A percentile compares a stretch with the other conserved stretches of the same genome.
Conservation (phyloP, 2,888 invertebrate species). For the Apotomis capreana region DNA sequence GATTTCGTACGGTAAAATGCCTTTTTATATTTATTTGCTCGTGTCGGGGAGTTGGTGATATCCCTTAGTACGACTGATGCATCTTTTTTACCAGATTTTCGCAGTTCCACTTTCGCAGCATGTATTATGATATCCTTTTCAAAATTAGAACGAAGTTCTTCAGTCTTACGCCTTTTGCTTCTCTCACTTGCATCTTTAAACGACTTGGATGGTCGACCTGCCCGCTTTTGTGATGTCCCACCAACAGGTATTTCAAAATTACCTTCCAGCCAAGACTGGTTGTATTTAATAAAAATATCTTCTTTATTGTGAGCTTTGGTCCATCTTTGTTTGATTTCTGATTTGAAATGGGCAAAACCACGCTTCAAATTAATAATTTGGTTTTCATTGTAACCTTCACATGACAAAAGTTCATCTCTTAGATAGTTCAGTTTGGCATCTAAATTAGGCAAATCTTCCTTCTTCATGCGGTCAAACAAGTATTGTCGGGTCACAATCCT, state of each 20-base stretch:
- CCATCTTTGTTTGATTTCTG: background rate
- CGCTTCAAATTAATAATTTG: conserved; percentile 4
- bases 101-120: too few species aligned
- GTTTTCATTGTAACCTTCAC: conserved; percentile 1
- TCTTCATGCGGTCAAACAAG: conserved; percentile 7
- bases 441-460: conserved; percentile 14
- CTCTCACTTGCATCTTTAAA: too few species aligned
- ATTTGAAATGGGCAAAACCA: too few species aligned
- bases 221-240: background rate
- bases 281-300: background rate
- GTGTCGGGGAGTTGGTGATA: too few species aligned
- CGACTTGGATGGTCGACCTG: background rate
- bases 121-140: too few species aligned
- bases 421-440: conserved; percentile 10
- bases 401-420: background rate
- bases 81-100: too few species aligned
- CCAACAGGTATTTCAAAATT: background rate
- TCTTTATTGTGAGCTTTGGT: conserved; percentile 2
- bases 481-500: conserved; percentile 12
- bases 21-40: too few species aligned
- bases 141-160: too few species aligned
- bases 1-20: background rate
- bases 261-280: background rate
- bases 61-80: too few species aligned
- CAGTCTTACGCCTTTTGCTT: too few species aligned